phyloP scores from a whole-genome alignment of 2,113 vertebrate species.

The Nothobranchius furzeri region DNA sequence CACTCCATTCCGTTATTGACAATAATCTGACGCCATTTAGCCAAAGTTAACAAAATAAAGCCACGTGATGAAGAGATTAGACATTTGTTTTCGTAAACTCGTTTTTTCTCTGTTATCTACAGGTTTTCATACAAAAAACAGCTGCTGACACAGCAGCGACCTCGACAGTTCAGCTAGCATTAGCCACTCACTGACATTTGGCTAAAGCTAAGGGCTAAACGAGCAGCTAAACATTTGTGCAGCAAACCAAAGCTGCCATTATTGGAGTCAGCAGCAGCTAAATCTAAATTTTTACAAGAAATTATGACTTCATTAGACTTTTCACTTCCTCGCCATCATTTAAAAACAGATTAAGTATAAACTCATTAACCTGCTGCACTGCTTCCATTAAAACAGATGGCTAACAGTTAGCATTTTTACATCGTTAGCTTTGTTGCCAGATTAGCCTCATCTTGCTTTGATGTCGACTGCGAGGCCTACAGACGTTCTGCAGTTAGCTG shows the following conservation, averaged over 20 bases:
- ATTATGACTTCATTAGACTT: too few relatives aligned
- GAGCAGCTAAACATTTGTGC: slow-evolving; percentile 4
- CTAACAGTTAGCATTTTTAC: slow-evolving; percentile 34
- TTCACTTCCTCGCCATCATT: background rate
- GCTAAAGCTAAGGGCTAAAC: slow-evolving; percentile 19
- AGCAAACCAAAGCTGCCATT: background rate
- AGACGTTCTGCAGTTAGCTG: background rate
- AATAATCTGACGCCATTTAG: background rate
- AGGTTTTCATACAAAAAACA: background rate
- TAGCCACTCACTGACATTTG: slow-evolving; percentile 26
- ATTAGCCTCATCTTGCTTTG: slow-evolving; percentile 65
- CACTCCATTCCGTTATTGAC: background rate
- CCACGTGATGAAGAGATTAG: accelerated
- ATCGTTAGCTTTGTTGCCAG: slow-evolving; percentile 58
- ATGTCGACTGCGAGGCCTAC: slow-evolving; percentile 57
- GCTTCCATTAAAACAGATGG: background rate
- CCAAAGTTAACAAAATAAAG: background rate
- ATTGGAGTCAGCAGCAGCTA: background rate
- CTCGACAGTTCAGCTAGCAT: slow-evolving; percentile 19
- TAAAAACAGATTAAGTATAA: accelerated
- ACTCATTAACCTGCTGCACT: background rate
- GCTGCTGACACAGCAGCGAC: slow-evolving; percentile 57
- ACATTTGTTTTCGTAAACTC: accelerated
- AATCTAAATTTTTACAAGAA: background rate
- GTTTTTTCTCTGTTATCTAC: background rate